These are phyloP conservation scores for Echinometra lucunter DNA, from an alignment of 53 echinoderm and acorn worm genomes.

Conservation along the genomic window DNA sequence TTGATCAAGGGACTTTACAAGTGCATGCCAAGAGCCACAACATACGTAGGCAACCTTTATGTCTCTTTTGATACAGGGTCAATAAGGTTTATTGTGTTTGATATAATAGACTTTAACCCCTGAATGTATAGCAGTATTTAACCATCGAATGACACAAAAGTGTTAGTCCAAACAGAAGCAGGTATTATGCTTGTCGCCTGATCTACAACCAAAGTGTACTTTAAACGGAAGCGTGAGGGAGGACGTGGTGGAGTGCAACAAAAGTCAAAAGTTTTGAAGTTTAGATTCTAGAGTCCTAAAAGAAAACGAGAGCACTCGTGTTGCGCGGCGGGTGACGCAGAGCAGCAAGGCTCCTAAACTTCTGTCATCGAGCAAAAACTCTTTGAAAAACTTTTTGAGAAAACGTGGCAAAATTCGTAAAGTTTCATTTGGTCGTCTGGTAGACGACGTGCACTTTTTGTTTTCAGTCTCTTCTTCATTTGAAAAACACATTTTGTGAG, in stretches of 20 bases:
- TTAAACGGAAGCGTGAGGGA: constrained; percentile 20
- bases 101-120: constrained; percentile 35
- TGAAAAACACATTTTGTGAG: background rate
- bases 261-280: constrained; percentile 27
- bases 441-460: background rate
- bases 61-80: background rate
- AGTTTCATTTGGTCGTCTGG: background rate
- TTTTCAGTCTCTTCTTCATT: background rate
- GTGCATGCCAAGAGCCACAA: background rate
- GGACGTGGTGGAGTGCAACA: constrained; percentile 29
- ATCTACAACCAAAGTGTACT: constrained; percentile 9
- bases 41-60: background rate
- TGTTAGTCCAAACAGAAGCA: constrained; percentile 16
- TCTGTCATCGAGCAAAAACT: background rate
- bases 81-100: constrained; percentile 8
- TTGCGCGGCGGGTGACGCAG: background rate
- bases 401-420: background rate
- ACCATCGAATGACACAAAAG: background rate
- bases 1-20: too few species aligned
- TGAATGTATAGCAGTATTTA: background rate
- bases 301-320: background rate
- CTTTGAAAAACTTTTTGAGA: background rate
- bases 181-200: background rate
- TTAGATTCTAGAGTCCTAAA: background rate
- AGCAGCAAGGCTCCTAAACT: background rate